Percentiles rank a stretch among this genome's conserved stretches.
Evolutionary conservation across 2,797 vertebrate genomes (phyloP).

Genomic region (Microchirus variegatus): DNA sequence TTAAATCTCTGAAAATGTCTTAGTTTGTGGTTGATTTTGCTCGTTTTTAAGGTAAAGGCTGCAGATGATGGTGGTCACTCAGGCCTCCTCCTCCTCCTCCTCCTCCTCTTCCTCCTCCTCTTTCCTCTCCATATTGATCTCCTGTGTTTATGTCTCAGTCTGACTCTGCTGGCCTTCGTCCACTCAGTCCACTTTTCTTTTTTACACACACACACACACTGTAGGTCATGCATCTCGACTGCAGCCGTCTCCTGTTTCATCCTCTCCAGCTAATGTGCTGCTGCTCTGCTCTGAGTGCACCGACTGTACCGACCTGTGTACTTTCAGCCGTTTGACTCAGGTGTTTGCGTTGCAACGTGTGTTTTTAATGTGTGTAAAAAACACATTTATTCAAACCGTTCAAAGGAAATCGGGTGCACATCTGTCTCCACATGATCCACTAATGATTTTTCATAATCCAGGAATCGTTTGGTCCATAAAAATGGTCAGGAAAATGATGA

Average conservation of each 20-base stretch:
- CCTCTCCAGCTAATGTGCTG: constrained; percentile 40
- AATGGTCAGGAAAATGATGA: no score
- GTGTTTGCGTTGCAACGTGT: no score
- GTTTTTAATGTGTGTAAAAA: no score
- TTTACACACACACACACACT: constrained; percentile 33
- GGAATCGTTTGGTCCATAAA: no score
- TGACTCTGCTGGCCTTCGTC: constrained; percentile 28
- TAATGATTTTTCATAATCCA: no score
- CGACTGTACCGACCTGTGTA: no score
- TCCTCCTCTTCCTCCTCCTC: not conserved
- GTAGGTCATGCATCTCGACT: constrained; percentile 41
- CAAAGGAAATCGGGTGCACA: no score
- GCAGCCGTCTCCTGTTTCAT: constrained; percentile 73
- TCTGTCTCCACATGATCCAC: no score
- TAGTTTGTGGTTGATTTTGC: not conserved
- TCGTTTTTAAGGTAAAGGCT: not conserved
- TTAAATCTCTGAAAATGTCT: not conserved
- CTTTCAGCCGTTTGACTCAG: no score
- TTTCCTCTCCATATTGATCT: constrained; percentile 33
- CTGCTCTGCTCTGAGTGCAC: constrained; percentile 23
- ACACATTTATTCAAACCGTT: no score
- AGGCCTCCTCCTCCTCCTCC: not conserved
- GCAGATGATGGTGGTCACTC: constrained; percentile 11
- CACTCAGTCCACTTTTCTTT: constrained; percentile 44
- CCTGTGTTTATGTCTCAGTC: constrained; percentile 42